phyloP scores from a whole-genome alignment of 2,888 invertebrate genomes.

The Plusia festucae region DNA sequence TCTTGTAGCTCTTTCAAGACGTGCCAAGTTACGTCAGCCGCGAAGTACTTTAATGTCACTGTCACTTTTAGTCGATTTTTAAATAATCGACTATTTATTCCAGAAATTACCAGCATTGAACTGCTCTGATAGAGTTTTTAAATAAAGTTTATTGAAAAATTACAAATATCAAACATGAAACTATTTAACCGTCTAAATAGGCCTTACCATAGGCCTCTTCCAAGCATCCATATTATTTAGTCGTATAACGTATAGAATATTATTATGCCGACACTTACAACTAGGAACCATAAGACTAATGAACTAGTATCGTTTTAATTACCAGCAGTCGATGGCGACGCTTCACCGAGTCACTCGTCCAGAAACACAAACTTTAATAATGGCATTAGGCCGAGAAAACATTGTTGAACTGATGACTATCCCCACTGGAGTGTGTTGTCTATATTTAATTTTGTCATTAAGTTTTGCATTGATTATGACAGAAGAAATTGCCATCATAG shows the following conservation, averaged over 20 bases:
- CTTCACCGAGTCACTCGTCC: conserved; percentile 51
- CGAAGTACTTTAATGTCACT: no score
- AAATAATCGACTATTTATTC: neutral
- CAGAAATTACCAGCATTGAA: neutral
- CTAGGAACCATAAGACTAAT: conserved; percentile 61
- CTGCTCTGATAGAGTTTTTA: no score
- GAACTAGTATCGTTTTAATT: conserved; percentile 71
- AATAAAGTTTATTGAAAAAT: no score
- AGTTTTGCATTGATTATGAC: no score
- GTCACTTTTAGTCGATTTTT: no score
- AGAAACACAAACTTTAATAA: conserved; percentile 40
- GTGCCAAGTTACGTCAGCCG: no score
- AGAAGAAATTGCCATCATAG: no score
- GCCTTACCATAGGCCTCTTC: conserved; percentile 14
- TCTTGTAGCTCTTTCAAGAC: no score
- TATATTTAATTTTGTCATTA: no score
- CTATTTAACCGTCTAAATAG: conserved; percentile 19
- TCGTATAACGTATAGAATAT: conserved; percentile 30
- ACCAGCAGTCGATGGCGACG: conserved; percentile 68
- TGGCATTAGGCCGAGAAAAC: neutral
- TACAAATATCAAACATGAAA: no score
- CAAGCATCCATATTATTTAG: conserved; percentile 47
- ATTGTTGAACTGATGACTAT: neutral
- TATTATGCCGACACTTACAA: conserved; percentile 45
- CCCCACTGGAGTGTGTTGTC: no score